These are phyloP conservation scores for Thymallus thymallus DNA, from an alignment of 2,113 vertebrate species.

Conservation along the genomic window DNA sequence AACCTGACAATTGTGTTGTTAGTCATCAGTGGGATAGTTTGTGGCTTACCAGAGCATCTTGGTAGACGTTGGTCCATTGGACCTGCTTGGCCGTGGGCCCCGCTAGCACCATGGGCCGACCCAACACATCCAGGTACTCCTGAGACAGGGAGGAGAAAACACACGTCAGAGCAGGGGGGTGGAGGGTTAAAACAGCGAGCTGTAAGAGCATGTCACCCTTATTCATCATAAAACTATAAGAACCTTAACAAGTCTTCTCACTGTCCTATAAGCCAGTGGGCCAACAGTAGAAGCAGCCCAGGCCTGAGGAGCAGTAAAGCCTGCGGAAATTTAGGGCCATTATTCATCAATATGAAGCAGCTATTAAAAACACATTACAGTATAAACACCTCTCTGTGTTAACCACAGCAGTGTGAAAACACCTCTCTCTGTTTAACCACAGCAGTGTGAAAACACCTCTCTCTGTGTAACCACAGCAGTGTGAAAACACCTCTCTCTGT, in stretches of 20 bases:
- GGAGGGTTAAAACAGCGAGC: too few species aligned
- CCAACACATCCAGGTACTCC: constrained; percentile 97
- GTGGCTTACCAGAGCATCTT: constrained; percentile 89
- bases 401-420: too few species aligned
- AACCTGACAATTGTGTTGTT: too few species aligned
- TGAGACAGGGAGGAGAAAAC: constrained; percentile 50
- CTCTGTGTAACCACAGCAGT: too few species aligned
- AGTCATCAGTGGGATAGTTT: too few species aligned
- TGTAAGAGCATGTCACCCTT: constrained; percentile 34
- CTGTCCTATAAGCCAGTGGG: constrained; percentile 61
- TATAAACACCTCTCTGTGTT: too few species aligned
- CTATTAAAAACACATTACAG: constrained; percentile 75
- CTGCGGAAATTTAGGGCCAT: constrained; percentile 53
- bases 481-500: too few species aligned
- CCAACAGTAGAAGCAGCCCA: constrained; percentile 32
- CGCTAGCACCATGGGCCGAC: constrained; percentile 95
- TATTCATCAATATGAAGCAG: constrained; percentile 72
- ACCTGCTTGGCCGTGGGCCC: constrained; percentile 91
- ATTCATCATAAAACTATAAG: constrained; percentile 61
- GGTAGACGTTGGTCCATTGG: constrained; percentile 98
- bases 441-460: too few species aligned
- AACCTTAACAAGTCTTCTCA: constrained; percentile 54
- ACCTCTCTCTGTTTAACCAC: too few species aligned
- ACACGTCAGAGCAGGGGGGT: background rate
- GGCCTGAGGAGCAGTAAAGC: constrained; percentile 55